Base-by-base conservation (phyloP, 1,140 invertebrate species). In the Apis cerana region DNA sequence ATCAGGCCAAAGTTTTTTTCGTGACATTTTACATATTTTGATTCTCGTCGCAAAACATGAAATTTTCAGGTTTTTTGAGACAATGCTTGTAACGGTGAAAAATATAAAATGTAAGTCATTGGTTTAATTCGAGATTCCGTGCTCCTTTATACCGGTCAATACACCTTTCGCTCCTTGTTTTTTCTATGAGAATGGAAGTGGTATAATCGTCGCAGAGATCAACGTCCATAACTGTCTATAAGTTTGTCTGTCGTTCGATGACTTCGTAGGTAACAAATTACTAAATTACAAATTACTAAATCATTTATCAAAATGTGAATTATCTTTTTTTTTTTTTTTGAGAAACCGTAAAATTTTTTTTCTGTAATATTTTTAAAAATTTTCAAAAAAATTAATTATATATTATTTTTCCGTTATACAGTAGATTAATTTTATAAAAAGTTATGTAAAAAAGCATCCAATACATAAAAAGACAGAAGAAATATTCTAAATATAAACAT, bases 121-220 rank as follows among this genome's bases (percentile, higher is more conserved):
- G 72, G 33, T 69, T 82, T 23, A 17, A 27, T 19, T 65, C 23
- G 54, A 59, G 54, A 50, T 69, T n/a, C 7, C 27, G 23, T 54
- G 50, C 21, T 50, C 13, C 10, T 76, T 12, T 23, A 33, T 50
- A 23, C 52, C 21, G 69, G 65, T 74, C 56, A 64, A 74, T 33
- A 15, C 27, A 68, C 64, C 64, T 82, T 75, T 82, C 80, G 64
- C 64, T 68, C 3, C 9, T 2, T 52, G 21, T 72, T 82, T 76
- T 76, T 58, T 80, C n/a, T 61, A 21, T 21, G 68, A 62, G 48
- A 62, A 72, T 21, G 64, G 61, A 54, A 72, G 19, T 50, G 65
- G n/a, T 50, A 50, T 23, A n/a, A 13, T 5, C 67, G 50, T 15
- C 10, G 48, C 21, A 9, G 78, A 74, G 69, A 74, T 80, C 69